These are phyloP conservation scores for Paguma larvata DNA, from an alignment of 2,797 vertebrate genomes.

Conservation along the genomic window DNA sequence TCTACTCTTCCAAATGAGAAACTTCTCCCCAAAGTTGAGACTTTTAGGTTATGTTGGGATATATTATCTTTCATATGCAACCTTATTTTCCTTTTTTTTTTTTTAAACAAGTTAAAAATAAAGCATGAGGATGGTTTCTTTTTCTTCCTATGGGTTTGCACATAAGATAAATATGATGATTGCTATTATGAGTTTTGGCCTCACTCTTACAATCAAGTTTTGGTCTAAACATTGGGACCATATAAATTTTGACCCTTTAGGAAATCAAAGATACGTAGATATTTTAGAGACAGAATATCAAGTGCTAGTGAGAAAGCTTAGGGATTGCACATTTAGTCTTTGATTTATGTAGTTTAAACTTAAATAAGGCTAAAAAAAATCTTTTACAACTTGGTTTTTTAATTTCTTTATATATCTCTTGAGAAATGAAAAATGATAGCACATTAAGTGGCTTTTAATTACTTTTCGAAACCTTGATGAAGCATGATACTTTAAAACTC, in stretches of 20 bases:
- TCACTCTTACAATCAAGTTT: neutral
- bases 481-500: neutral
- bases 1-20: neutral
- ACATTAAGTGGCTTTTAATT: slow-evolving; percentile 59
- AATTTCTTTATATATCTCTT: neutral
- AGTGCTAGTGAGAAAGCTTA: neutral
- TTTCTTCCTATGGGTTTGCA: neutral
- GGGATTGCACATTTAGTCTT: neutral
- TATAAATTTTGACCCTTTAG: neutral
- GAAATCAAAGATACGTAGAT: neutral
- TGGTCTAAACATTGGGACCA: neutral
- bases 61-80: neutral
- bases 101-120: neutral
- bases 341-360: slow-evolving; percentile 55
- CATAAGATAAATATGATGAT: neutral
- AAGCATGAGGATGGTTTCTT: neutral
- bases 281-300: neutral
- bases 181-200: neutral
- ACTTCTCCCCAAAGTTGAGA: neutral
- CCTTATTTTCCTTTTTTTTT: neutral
- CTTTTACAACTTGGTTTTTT: slow-evolving; percentile 42
- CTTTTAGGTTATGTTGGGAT: neutral
- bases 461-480: slow-evolving; percentile 10
- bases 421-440: slow-evolving; percentile 52
- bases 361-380: slow-evolving; percentile 34